Base-by-base conservation (phyloP, 2,888 invertebrate species). In the Merodon equestris region DNA sequence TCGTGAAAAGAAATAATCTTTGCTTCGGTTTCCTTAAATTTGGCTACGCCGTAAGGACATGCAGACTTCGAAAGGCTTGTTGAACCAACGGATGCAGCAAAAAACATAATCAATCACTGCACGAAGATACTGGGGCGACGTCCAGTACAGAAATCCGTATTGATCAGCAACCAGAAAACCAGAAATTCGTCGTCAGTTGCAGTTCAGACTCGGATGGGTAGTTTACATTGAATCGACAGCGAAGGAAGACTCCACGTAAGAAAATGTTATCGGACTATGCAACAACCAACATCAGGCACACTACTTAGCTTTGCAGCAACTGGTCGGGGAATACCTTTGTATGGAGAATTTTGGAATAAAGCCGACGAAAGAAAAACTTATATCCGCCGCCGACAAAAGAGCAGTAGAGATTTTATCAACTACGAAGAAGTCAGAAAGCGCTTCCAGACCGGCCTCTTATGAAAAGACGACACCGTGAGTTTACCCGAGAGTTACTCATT, bases 401-500 rank as follows among this genome's bases (percentile, higher is more conserved):
- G 50, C 50, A 19, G 10, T 53, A 7, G 4, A 64, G n/a, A n/a
- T 54, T 9, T 14, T 54, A 34, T 38, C 36, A 10, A 34, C 13
- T 1, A 47, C 45, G 15, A 14, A 7, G 9, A 19, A 9, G 18
- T 54, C 12, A 7, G 14, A 1, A 36, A 14, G 9, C 42, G 36
- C 0, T 53, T 13, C 13, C 44, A 63, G 18, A 63, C 53, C 1
- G 63, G 17, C 17, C 40, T 82, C 18, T 10, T 79, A 14, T 82
- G 77, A 77, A 73, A 51, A 15, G 19, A 58, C 5, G 72, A 79
- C 9, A 14, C 45, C 17, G 12, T 63, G 1, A 14, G 14, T 4
- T n/a, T 82, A 40, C 77, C 77, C 1, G 54, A 68, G 4, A 77
- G 77, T 38, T 74, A 50, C 13, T 7, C 44, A 1, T 40, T 73